Evolutionary conservation across 2,888 invertebrate species (phyloP).

Genomic region (Luperina testacea): DNA sequence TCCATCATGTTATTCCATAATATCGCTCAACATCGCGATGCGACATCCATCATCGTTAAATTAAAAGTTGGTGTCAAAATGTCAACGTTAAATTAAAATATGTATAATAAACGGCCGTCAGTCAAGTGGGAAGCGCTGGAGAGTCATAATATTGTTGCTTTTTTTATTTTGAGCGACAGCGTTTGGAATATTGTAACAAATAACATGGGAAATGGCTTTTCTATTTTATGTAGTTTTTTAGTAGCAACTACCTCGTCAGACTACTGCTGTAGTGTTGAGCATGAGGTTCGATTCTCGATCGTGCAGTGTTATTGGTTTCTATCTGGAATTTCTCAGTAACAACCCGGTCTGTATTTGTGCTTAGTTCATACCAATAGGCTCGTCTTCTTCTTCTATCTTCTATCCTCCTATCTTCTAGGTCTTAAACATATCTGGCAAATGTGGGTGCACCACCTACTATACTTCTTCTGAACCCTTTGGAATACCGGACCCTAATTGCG

Average conservation of each 20-base stretch:
- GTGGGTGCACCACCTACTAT: too few relatives aligned
- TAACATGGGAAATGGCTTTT: neutral
- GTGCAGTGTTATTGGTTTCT: too few relatives aligned
- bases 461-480: too few relatives aligned
- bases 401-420: too few relatives aligned
- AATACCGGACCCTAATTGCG: too few relatives aligned
- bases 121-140: slow-evolving; percentile 10
- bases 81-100: slow-evolving; percentile 51
- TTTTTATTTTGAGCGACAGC: neutral
- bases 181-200: neutral
- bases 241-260: neutral
- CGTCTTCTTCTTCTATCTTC: too few relatives aligned
- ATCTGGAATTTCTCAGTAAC: too few relatives aligned
- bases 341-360: too few relatives aligned
- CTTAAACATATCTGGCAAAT: too few relatives aligned
- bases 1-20: neutral
- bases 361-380: too few relatives aligned
- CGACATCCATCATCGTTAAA: slow-evolving; percentile 43
- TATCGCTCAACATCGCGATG: neutral
- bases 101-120: slow-evolving; percentile 47
- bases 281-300: too few relatives aligned
- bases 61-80: slow-evolving; percentile 47
- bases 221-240: neutral
- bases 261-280: too few relatives aligned
- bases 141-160: slow-evolving; percentile 29